Conservation (phyloP, 2,888 invertebrate species). For the Anodontia alba region DNA sequence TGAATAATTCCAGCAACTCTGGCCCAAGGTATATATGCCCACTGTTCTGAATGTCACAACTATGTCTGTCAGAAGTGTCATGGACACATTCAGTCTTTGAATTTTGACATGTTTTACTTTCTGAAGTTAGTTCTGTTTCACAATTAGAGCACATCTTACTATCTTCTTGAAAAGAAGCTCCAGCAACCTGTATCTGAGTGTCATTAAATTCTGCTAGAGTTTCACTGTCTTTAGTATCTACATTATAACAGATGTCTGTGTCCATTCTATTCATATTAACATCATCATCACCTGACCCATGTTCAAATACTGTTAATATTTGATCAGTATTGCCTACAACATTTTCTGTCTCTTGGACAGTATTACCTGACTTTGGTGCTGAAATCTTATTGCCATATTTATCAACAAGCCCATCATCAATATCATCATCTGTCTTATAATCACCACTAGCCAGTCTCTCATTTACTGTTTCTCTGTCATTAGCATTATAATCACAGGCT, state of each 20-base stretch:
- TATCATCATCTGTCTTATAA: background rate
- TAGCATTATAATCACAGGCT: background rate
- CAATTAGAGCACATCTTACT: background rate
- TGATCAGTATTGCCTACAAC: background rate
- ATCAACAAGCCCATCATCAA: conserved; percentile 13
- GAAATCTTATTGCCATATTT: conserved; percentile 1
- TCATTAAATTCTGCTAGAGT: background rate
- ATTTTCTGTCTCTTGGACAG: background rate
- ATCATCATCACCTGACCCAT: background rate
- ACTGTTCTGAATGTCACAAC: conserved; percentile 31
- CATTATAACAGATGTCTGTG: background rate
- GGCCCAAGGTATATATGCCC: conserved; percentile 63
- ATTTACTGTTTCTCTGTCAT: background rate
- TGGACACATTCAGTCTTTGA: background rate
- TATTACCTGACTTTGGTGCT: background rate
- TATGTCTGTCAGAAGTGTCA: background rate
- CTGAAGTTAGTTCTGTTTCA: background rate
- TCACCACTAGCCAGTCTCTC: background rate
- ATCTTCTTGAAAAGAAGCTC: background rate
- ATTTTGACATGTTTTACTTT: background rate
- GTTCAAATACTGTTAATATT: background rate
- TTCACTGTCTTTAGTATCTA: background rate
- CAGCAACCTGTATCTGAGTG: background rate
- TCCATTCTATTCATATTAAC: background rate
- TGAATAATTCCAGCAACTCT: conserved; percentile 74